Base-by-base conservation (phyloP, 2,113 vertebrate species). In the Columbina picui region DNA sequence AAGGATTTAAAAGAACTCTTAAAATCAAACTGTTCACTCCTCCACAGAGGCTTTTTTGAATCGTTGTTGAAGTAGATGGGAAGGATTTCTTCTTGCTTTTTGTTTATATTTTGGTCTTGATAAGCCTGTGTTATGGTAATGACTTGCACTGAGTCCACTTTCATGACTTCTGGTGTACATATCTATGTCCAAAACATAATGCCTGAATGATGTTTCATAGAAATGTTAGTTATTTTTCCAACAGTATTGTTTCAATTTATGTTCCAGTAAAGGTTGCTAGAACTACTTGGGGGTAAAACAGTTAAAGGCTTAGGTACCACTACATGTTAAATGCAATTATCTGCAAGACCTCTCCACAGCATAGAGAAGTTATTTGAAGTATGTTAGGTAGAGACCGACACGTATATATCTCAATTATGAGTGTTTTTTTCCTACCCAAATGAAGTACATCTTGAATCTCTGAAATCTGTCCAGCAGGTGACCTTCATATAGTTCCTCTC, bases 321-420 rank as follows among this genome's bases (percentile, higher is more conserved):
- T 21, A 5, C 1, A 0, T 41, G 7, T 83, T 75, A 56, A 50
- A 25, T 85, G 7, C 16, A 27, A 7, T 68, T 79, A 12, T 30
- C 19, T 82, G 1, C 67, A 55, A 67, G 60, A 34, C 15, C 4
- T 19, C 7, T 59, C n/a, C 5, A 26, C n/a, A 57, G 29, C 32
- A n/a, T 3, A 34, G 32, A 74, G 19, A 25, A 64, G 8, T 83
- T 61, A 39, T 5, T 50, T 55, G 36, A 74, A 41, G 43, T 74
- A 1, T 21, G 2, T 32, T 23, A 60, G 10, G 1, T 56, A n/a
- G 27, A 49, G 18, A 61, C 11, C 63, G 41, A 38, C 0, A 0
- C 22, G 3, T 26, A 12, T 65, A 2, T 45, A 2, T 41, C 56
- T 27, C 5, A 60, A 5, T 41, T 70, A 23, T 23, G 9, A 70